Percentiles rank a stretch among this genome's conserved stretches.
These are phyloP conservation scores for Thalassoma bifasciatum DNA, from an alignment of 2,113 vertebrate species.

Conservation along the genomic window DNA sequence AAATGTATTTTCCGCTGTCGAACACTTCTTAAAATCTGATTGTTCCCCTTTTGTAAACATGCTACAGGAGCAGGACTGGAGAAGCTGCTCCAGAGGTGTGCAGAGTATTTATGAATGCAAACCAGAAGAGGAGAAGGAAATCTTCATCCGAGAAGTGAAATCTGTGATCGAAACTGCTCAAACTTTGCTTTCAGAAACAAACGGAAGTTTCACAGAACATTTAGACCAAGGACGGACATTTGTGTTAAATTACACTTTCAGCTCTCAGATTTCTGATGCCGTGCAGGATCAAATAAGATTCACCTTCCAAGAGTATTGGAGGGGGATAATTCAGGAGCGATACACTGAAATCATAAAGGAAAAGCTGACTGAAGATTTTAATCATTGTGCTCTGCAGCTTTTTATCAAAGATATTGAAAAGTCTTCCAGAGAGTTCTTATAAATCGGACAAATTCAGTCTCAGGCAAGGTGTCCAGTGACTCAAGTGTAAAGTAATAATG, in stretches of 20 bases:
- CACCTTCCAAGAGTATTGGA: slow-evolving; percentile 61
- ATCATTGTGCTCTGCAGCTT: slow-evolving; percentile 45
- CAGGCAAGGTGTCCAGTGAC: not conserved
- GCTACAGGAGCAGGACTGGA: slow-evolving; percentile 39
- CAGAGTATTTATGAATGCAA: slow-evolving; percentile 21
- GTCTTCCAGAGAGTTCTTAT: slow-evolving; percentile 30
- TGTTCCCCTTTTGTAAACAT: slow-evolving; percentile 11
- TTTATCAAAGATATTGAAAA: slow-evolving; percentile 46
- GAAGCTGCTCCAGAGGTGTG: slow-evolving; percentile 50
- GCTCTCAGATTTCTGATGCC: slow-evolving; percentile 21
- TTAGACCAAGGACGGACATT: slow-evolving; percentile 39
- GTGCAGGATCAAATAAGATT: slow-evolving; percentile 29
- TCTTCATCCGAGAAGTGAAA: slow-evolving; percentile 15
- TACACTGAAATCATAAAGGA: slow-evolving; percentile 57
- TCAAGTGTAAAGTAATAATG: not conserved
- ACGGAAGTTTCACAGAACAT: slow-evolving; percentile 5
- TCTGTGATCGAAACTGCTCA: slow-evolving; percentile 5
- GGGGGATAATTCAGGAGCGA: slow-evolving; percentile 49
- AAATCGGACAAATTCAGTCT: slow-evolving; percentile 59
- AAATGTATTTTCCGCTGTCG: slow-evolving; percentile 50
- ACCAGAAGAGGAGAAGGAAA: slow-evolving; percentile 24
- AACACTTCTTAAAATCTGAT: slow-evolving; percentile 9
- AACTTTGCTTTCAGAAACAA: slow-evolving; percentile 26
- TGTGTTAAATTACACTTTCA: slow-evolving; percentile 22
- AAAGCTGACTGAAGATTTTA: slow-evolving; percentile 60